phyloP scores from a whole-genome alignment of 2,797 vertebrate genomes.

The Paramormyrops hopkinsi region DNA sequence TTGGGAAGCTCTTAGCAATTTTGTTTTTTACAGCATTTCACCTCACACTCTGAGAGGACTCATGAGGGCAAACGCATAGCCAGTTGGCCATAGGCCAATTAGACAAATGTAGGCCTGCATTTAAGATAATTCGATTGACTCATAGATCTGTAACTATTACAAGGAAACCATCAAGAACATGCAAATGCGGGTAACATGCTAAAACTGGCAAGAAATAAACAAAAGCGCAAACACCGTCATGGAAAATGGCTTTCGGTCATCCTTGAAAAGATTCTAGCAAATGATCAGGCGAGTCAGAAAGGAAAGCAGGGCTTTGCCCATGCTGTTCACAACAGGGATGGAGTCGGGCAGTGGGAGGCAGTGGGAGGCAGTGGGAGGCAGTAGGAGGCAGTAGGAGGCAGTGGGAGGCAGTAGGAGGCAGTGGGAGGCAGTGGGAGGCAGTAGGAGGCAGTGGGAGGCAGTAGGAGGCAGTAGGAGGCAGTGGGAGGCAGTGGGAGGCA shows the following conservation, averaged over 20 bases:
- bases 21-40: background rate
- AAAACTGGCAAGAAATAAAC: background rate
- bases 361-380: background rate
- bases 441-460: background rate
- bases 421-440: background rate
- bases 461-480: background rate
- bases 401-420: too few species aligned
- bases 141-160: constrained; percentile 30
- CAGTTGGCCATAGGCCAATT: background rate
- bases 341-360: background rate
- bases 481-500: background rate
- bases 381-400: background rate
- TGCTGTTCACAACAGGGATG: background rate
- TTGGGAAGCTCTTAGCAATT: background rate
- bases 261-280: background rate
- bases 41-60: background rate
- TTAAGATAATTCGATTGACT: background rate
- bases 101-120: background rate
- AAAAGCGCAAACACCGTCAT: background rate
- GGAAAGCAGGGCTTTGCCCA: background rate
- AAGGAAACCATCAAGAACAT: background rate
- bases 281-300: background rate
- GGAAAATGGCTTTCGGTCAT: background rate
- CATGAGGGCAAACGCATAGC: background rate
- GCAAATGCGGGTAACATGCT: background rate